Percentiles rank a stretch among this genome's conserved stretches.
These are phyloP conservation scores for Macquaria australasica DNA, from an alignment of 2,113 vertebrate species.

Conservation along the genomic window DNA sequence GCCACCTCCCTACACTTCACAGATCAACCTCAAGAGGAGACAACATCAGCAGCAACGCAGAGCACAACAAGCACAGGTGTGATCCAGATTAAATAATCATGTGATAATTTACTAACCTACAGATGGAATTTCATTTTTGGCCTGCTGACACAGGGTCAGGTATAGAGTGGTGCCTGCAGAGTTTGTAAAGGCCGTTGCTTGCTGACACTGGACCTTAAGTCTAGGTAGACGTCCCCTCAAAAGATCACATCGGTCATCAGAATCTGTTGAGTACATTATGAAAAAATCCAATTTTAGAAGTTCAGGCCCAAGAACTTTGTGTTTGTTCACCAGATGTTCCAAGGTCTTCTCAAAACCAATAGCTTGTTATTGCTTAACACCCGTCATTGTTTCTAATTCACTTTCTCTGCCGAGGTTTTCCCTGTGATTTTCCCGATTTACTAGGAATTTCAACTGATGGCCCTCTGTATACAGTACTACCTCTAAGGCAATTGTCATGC, in stretches of 20 bases:
- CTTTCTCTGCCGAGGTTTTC: not conserved
- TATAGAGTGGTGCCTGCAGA: not conserved
- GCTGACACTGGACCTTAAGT: not conserved
- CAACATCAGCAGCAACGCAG: slow-evolving; percentile 77
- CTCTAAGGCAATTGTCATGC: not conserved
- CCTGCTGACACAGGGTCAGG: not conserved
- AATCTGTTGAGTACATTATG: not conserved
- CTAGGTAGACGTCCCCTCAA: not conserved
- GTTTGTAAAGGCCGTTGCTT: not conserved
- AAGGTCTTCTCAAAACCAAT: not conserved
- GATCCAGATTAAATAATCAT: not conserved
- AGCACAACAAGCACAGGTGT: slow-evolving; percentile 89
- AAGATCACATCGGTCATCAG: not conserved
- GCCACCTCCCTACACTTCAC: slow-evolving; percentile 72
- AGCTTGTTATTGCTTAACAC: not conserved
- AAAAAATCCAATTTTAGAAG: not conserved
- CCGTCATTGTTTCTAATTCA: not conserved
- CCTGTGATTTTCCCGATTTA: not conserved
- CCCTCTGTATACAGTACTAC: not conserved
- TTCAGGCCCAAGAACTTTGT: not conserved
- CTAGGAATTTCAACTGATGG: not conserved
- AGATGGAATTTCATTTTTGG: not conserved
- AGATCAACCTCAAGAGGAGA: slow-evolving; percentile 81
- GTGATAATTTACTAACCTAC: not conserved
- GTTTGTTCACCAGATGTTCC: not conserved